Evolutionary conservation across 1,140 invertebrate genomes (phyloP), one percentile per base, ranked within the genome.

Genomic region (Metopolophium dirhodum): DNA sequence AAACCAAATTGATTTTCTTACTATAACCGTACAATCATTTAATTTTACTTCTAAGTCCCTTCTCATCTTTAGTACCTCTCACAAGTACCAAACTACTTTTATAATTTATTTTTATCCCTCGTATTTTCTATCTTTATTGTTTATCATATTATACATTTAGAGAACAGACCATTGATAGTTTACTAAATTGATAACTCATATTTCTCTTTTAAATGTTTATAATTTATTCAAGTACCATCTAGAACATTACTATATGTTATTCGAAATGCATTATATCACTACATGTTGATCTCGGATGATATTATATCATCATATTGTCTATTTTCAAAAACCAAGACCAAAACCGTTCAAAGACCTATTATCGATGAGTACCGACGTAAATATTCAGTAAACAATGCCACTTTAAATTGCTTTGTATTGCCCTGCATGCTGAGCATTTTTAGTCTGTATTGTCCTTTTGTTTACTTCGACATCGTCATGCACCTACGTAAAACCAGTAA

Each of bases 401-500:
- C 86, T 88, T 88, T 35, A 49, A 4, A 49, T 45, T 45, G 47
- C 86, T 88, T 88, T 88, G 86, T 88, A 30, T 87, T 45, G 26
- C 83, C 30, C 9, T 47, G 85, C 45, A 88, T 22, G 14, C 30
- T 49, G 86, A 49, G 86, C 23, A 88, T 49, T 87, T 49, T 87
- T 87, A 30, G 47, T 49, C 30, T 49, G 30, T 30, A 88, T 88
- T 51, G 86, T 35, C 30, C 45, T 49, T 88, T 88, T 88, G 47
- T 88, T 30, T 41, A 30, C 11, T n/a, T 9, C 18, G 7, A 30
- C 18, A 47, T 88, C 45, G 20, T 22, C n/a, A 14, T n/a, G 18
- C 26, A 41, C 41, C 41, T 3, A 41, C 18, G 86, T 45, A 51
- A 51, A 88, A 49, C n/a, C 47, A 7, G 18, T 20, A 87, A 87